Evolutionary conservation across 2,113 vertebrate species (phyloP), one percentile per base, ranked within the genome.

Genomic region (Pelecanus crispus): DNA sequence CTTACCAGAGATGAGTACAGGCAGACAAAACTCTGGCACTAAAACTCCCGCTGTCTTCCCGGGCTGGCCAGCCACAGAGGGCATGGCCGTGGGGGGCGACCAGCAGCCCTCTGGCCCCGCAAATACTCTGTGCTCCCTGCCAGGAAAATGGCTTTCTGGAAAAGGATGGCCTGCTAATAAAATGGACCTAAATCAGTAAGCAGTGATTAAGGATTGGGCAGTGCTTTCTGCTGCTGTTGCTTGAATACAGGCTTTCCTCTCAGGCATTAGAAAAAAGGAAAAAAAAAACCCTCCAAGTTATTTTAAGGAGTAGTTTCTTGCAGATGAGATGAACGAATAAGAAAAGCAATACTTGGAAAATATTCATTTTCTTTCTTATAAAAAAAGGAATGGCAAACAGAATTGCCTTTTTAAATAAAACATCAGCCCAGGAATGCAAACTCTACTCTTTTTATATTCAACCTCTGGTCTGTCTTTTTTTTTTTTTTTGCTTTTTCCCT

Each of bases 181-280:
- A 98, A 97, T 21, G 34, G 92, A 90, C 95, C 26, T 89, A 80
- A 97, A 97, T 90, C 98, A 93, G 95, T 97, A 95, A 98, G 94
- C 97, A 97, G 96, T 98, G 98, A 97, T 98, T 98, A 98, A 98
- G 88, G 92, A 75, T 92, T 58, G 90, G 97, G 84, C 77, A 96
- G 74, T 2, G 45, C 40, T 72, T 92, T 90, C 88, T 96, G 88
- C 73, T 94, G 91, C 74, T 52, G 49, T 90, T 94, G 17, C 81
- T 92, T 75, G 80, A 93, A 94, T 44, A 49, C 55, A 11, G 0
- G 3, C 52, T 91, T 97, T 91, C 50, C 55, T 22, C 72, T 79
- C 36, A 12, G 36, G 18, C 29, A 18, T 26, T 56, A 0, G 59
- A n/a, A 80, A 70, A 44, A 25, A 44, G 31, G 31, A 40, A 9